These are phyloP conservation scores for Scaptomyza montana DNA, from an alignment of 1,140 invertebrate genomes.

Conservation along the genomic window DNA sequence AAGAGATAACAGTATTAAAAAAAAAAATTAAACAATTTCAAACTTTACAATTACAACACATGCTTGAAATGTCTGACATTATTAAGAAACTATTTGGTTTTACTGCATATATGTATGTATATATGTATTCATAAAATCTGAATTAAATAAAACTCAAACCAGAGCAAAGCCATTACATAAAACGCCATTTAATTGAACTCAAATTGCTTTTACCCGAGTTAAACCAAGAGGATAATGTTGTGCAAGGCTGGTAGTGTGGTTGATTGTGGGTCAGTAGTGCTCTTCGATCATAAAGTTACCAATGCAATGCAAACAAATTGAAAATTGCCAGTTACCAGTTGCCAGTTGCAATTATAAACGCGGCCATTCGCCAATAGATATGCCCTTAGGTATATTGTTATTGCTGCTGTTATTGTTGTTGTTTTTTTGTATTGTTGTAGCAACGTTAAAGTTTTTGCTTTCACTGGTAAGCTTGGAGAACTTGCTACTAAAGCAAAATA, in stretches of 20 bases:
- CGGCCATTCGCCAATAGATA: conserved; percentile 51
- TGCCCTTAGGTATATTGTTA: conserved; percentile 20
- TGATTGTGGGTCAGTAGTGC: conserved; percentile 25
- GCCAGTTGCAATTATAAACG: conserved; percentile 69
- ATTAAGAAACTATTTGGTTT: not conserved
- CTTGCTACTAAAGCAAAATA: conserved; percentile 46
- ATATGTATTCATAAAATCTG: not conserved
- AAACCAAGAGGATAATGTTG: conserved; percentile 20
- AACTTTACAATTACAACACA: not conserved
- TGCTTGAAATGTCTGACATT: too few species aligned
- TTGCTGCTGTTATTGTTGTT: conserved; percentile 54
- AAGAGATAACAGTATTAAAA: too few species aligned
- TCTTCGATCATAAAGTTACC: conserved; percentile 35
- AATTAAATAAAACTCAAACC: not conserved
- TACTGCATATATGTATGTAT: not conserved
- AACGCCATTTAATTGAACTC: conserved; percentile 46
- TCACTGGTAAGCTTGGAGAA: conserved; percentile 50
- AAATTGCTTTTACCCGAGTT: conserved; percentile 50
- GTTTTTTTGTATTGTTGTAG: conserved; percentile 31
- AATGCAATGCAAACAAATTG: conserved; percentile 56
- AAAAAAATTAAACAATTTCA: not conserved
- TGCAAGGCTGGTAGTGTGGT: not conserved
- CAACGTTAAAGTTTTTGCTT: conserved; percentile 43
- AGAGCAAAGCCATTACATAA: conserved; percentile 5
- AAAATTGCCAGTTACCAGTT: conserved; percentile 55